Conservation (phyloP, 2,888 invertebrate species). For the Zele albiditarsus region DNA sequence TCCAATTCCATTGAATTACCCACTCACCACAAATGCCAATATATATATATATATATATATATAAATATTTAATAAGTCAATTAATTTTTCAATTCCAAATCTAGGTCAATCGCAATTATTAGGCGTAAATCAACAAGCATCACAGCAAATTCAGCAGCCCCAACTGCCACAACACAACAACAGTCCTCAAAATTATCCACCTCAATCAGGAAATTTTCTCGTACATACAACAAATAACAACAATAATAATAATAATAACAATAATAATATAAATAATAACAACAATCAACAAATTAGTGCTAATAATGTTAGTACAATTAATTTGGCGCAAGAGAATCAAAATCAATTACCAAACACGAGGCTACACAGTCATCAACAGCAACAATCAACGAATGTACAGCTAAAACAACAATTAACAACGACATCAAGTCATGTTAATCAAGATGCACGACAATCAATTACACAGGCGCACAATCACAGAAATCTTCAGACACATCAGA, state of each 20-base stretch:
- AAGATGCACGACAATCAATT: constrained; percentile 45
- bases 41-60: neutral
- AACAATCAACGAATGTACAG: constrained; percentile 64
- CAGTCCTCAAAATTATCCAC: constrained; percentile 58
- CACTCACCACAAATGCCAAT: neutral
- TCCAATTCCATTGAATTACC: neutral
- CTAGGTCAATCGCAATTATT: constrained; percentile 61
- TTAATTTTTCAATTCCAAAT: constrained; percentile 16
- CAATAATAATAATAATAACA: constrained; percentile 57
- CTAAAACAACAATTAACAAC: constrained; percentile 75
- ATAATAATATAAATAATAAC: constrained; percentile 59
- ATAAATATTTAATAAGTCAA: neutral
- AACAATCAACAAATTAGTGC: constrained; percentile 74
- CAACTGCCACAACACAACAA: constrained; percentile 52
- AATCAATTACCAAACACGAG: constrained; percentile 73
- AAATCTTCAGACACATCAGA: constrained; percentile 76
- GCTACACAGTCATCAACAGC: constrained; percentile 75
- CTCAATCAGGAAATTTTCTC: constrained; percentile 48
- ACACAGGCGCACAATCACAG: constrained; percentile 63
- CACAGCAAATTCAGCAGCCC: constrained; percentile 48
- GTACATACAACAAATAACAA: constrained; percentile 54
- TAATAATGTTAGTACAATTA: constrained; percentile 70
- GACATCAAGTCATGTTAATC: constrained; percentile 71
- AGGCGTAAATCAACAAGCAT: constrained; percentile 47
- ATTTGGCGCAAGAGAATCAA: constrained; percentile 70